Evolutionary conservation across 2,113 vertebrate genomes (phyloP), one percentile per base, ranked within the genome.

Genomic region (Limanda limanda): DNA sequence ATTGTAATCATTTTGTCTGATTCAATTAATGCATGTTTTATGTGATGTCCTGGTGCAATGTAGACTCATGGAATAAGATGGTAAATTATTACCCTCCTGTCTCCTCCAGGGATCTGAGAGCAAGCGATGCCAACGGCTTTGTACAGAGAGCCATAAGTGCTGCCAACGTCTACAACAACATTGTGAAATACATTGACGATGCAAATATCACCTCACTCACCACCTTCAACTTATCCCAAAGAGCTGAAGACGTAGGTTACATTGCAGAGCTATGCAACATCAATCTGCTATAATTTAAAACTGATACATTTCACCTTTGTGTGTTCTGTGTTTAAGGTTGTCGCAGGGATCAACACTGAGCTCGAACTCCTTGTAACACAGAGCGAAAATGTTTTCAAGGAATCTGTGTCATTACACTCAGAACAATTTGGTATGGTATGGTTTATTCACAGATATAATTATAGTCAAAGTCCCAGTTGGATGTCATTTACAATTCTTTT

Each of bases 91-190:
- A 17, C 20, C 52, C 12, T 66, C 8, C 15, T 75, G 20, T 86
- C 71, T 80, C 66, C 64, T 78, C 48, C 78, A 95, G 95, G 68
- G 89, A 94, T 86, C 91, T 99, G 85, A 95, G 94, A 78, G 92
- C 94, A 64, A 93, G 96, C 23, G 97, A 99, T 70, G 91, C 95
- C 80, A 98, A 97, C 5, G 97, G 97, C 23, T 93, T 97, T 62
- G 97, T 99, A 7, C 97, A 98, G 92, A 97, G 94, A 82, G 98
- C 97, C 76, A 91, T 99, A 68, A 95, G 95, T 37, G 97, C 97
- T 14, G 97, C 96, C 18, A 99, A 97, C 3, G 97, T 96, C 24
- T 96, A 99, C 80, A 96, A 97, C 90, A 98, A 97, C 72, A 98
- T 99, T 0, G 93, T 94, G 20, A 94, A 94, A 83, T 97, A 96